Evolutionary conservation across 2,797 vertebrate species (phyloP).

Genomic region (Sebastes trivittatus): DNA sequence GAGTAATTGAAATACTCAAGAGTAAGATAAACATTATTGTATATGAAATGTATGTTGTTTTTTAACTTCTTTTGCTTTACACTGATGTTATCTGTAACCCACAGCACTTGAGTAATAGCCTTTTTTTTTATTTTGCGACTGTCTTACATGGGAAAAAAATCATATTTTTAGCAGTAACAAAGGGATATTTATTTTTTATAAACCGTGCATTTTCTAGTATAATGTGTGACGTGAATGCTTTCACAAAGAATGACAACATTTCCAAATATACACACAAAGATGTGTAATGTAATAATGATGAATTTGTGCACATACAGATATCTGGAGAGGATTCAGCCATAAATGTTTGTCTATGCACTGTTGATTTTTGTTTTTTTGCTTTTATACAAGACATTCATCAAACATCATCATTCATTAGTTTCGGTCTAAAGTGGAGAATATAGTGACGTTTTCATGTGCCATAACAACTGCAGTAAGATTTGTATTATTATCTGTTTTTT

Average conservation of each 20-base stretch:
- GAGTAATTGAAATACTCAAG: background rate
- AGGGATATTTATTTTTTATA: constrained; percentile 71
- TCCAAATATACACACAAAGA: background rate
- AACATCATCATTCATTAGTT: background rate
- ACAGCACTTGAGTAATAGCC: constrained; percentile 41
- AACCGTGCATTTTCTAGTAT: constrained; percentile 32
- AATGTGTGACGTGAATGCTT: constrained; percentile 20
- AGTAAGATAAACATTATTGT: constrained; percentile 12
- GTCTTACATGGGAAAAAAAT: constrained; percentile 26
- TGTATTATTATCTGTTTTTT: constrained; percentile 2
- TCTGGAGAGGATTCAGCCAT: constrained; percentile 43
- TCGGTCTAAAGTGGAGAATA: background rate
- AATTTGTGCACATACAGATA: constrained; percentile 16
- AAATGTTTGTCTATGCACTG: constrained; percentile 43
- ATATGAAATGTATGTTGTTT: constrained; percentile 31
- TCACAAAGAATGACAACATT: constrained; percentile 11
- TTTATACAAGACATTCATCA: background rate
- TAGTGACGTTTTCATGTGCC: background rate
- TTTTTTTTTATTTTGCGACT: constrained; percentile 5
- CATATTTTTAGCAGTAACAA: constrained; percentile 48
- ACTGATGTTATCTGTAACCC: constrained; percentile 46
- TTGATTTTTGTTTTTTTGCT: constrained; percentile 10
- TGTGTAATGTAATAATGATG: background rate
- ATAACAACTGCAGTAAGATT: background rate
- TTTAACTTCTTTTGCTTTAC: constrained; percentile 13